Evolutionary conservation across 2,888 invertebrate species (phyloP).

Genomic region (Chouioia cunea): DNA sequence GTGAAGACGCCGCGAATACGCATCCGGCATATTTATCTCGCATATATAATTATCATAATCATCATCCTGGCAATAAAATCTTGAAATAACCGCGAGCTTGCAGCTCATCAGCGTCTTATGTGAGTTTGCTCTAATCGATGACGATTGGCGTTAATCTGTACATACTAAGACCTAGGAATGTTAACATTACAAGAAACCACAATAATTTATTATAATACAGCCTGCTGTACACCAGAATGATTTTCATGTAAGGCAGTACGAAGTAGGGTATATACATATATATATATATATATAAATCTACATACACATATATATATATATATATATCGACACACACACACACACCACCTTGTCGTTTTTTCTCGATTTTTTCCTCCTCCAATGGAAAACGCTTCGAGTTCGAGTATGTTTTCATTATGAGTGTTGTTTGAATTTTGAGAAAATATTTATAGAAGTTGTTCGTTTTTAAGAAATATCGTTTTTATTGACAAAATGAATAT

Average conservation of each 20-base stretch:
- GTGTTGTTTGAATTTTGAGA: conserved; percentile 45
- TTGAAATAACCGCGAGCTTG: conserved; percentile 45
- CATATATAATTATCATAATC: conserved; percentile 52
- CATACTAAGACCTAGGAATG: conserved; percentile 56
- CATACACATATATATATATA: too few species aligned
- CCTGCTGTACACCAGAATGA: conserved; percentile 65
- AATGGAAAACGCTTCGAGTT: conserved; percentile 34
- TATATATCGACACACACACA: conserved; percentile 53
- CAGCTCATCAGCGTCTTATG: conserved; percentile 50
- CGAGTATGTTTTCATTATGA: conserved; percentile 14
- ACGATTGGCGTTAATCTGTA: conserved; percentile 55
- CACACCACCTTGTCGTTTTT: conserved; percentile 44
- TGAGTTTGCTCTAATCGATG: conserved; percentile 57
- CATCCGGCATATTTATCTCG: conserved; percentile 53
- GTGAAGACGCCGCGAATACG: conserved; percentile 52
- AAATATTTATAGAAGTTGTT: conserved; percentile 47
- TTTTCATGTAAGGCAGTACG: conserved; percentile 63
- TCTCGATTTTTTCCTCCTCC: too few species aligned
- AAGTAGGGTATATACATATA: too few species aligned
- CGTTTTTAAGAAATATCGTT: conserved; percentile 47
- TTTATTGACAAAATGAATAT: conserved; percentile 50
- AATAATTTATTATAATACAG: conserved; percentile 68
- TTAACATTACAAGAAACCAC: conserved; percentile 66
- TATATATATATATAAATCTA: too few species aligned
- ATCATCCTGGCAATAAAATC: conserved; percentile 50